A percentile compares a stretch with the other conserved stretches of the same genome.
These are phyloP conservation scores for Drosophila fulvimacula DNA, from an alignment of 2,888 invertebrate genomes.

Conservation along the genomic window DNA sequence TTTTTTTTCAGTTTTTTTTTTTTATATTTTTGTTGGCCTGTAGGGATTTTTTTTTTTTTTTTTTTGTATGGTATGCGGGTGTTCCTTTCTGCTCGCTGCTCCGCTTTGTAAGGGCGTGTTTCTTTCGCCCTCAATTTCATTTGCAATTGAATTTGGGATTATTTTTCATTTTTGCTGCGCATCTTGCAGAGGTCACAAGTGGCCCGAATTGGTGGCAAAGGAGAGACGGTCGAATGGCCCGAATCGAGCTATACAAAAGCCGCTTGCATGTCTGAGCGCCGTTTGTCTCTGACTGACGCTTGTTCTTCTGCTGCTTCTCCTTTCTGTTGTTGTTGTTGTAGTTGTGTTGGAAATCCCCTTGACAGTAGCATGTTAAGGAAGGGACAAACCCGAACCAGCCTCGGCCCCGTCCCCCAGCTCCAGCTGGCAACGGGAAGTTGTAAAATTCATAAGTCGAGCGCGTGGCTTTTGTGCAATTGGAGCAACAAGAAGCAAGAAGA, in stretches of 20 bases:
- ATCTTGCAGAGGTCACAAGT: slow-evolving; percentile 77
- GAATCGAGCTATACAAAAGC: slow-evolving; percentile 40
- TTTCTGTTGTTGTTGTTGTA: slow-evolving; percentile 20
- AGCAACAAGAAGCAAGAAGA: slow-evolving; percentile 60
- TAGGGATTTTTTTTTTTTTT: slow-evolving; percentile 43
- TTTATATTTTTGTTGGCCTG: slow-evolving; percentile 30
- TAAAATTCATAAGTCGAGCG: slow-evolving; percentile 80
- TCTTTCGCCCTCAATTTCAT: slow-evolving; percentile 79
- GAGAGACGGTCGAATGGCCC: slow-evolving; percentile 4
- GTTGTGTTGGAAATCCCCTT: slow-evolving; percentile 33
- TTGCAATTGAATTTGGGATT: slow-evolving; percentile 81
- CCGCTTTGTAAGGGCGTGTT: slow-evolving; percentile 52
- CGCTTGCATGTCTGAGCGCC: slow-evolving; percentile 75
- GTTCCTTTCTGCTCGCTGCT: slow-evolving; percentile 16
- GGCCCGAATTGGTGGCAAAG: slow-evolving; percentile 58
- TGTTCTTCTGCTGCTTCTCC: slow-evolving; percentile 1
- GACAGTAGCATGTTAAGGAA: slow-evolving; percentile 22
- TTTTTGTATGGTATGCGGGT: slow-evolving; percentile 24
- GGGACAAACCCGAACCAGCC: slow-evolving; percentile 45
- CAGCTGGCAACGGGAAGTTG: slow-evolving; percentile 72
- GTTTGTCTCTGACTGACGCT: slow-evolving; percentile 68
- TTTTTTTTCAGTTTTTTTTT: neutral
- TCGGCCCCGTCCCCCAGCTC: slow-evolving; percentile 40
- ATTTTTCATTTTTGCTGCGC: slow-evolving; percentile 80
- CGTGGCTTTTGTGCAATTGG: slow-evolving; percentile 79